Evolutionary conservation across 2,888 invertebrate species (phyloP), one percentile per base, ranked within the genome.

Genomic region (Gonocerus acuteangulatus): DNA sequence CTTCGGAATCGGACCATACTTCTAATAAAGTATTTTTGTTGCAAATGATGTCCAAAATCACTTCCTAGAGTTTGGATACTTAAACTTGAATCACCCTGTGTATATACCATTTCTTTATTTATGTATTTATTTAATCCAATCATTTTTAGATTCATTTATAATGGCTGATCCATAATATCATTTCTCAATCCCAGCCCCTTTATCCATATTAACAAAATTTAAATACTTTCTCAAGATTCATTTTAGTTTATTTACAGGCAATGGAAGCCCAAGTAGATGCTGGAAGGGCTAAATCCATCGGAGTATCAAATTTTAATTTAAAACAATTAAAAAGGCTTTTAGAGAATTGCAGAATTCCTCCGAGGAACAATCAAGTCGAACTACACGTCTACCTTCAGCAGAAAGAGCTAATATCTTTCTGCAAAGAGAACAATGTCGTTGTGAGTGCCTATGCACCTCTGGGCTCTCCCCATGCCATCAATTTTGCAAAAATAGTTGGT

Each of bases 301-400:
- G 90, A 2, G 71, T 90, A 54, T 90, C 89, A 52, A 91, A 91
- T 73, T 90, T 86, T 73, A 88, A 86, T 71, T 77, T 78, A 62
- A 71, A 74, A 15, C 91, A 91, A 75, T 78, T 89, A 57, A 71
- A 77, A 65, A 77, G 78, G 63, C 80, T 89, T 60, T 78, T 82
- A 66, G 74, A 81, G 16, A 72, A 72, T 21, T 79, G 84, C 0
- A 77, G 75, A 52, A 78, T 88, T 47, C 84, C 82, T 71, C 89
- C 89, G 1, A 80, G 84, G 61, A 85, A 85, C 65, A 73, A 87
- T 60, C 86, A 77, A 75, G 80, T 87, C 45, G 90, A 91, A 72
- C 74, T 87, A 54, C 87, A 90, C 70, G 84, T 86, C 0, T 84
- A 87, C 72, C 80, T 86, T 68, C 89, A 88, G 72, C 89, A 90